A percentile compares a stretch with the other conserved stretches of the same genome.
Conservation (phyloP, 1,140 invertebrate genomes). For the Pachyrhynchus sulphureomaculatus region DNA sequence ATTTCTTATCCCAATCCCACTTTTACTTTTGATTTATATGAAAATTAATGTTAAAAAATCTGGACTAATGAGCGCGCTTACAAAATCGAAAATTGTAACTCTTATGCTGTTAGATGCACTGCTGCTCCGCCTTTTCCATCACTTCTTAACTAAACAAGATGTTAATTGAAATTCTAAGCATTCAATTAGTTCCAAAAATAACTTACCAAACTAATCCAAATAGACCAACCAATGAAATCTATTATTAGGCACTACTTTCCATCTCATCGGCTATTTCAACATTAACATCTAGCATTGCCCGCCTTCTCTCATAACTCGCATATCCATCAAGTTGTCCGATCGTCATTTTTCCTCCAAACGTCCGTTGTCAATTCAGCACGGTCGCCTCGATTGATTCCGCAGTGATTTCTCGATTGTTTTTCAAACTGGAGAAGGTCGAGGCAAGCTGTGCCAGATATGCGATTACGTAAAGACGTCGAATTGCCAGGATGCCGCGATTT, state of each 20-base stretch:
- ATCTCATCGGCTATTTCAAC: not conserved
- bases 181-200: constrained; percentile 4
- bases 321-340: constrained; percentile 15
- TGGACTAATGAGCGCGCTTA: too few species aligned
- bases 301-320: constrained; percentile 5
- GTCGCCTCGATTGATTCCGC: constrained; percentile 15
- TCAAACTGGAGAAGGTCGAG: not conserved
- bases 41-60: too few species aligned
- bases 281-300: constrained; percentile 1
- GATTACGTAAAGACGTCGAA: constrained; percentile 19
- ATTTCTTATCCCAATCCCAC: too few species aligned
- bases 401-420: constrained; percentile 4
- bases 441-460: not conserved
- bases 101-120: too few species aligned
- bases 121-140: too few species aligned
- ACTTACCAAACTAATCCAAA: constrained; percentile 16
- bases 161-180: not conserved
- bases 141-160: too few species aligned
- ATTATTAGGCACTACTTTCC: constrained; percentile 10
- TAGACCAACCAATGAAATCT: constrained; percentile 15
- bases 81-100: too few species aligned
- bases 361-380: not conserved
- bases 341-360: constrained; percentile 17
- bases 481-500: constrained; percentile 16
- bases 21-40: too few species aligned